A percentile compares a stretch with the other conserved stretches of the same genome.
phyloP scores from a whole-genome alignment of 2,888 invertebrate genomes.

The Biston betularia region DNA sequence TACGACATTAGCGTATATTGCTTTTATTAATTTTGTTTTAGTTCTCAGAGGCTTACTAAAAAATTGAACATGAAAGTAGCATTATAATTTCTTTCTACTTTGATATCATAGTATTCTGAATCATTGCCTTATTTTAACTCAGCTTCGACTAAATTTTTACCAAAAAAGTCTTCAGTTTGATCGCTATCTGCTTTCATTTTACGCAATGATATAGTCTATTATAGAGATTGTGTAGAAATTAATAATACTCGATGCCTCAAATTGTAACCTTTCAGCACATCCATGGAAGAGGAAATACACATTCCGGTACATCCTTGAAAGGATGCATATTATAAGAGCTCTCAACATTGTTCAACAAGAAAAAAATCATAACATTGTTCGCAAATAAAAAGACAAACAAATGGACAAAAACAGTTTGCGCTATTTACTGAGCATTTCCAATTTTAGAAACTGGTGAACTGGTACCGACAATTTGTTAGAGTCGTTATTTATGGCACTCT shows the following conservation, averaged over 20 bases:
- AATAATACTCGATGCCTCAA: too few species aligned
- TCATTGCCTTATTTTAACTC: neutral
- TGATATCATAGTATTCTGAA: neutral
- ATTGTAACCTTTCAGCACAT: too few species aligned
- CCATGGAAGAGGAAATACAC: neutral
- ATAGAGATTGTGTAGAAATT: too few species aligned
- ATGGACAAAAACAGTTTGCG: slow-evolving; percentile 15
- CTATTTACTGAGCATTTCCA: slow-evolving; percentile 27
- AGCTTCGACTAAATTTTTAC: neutral
- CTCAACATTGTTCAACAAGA: too few species aligned
- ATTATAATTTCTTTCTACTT: neutral
- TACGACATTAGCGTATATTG: too few species aligned
- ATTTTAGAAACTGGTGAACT: slow-evolving; percentile 25
- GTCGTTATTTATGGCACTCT: slow-evolving; percentile 47
- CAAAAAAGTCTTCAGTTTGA: neutral
- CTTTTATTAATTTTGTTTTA: neutral
- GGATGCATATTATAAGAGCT: neutral
- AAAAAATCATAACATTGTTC: slow-evolving; percentile 1
- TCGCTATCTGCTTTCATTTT: too few species aligned
- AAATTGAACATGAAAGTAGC: neutral
- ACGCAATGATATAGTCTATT: too few species aligned
- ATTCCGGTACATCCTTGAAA: neutral
- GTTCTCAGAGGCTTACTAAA: neutral
- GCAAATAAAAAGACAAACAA: slow-evolving; percentile 8
- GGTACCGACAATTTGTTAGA: slow-evolving; percentile 8